Evolutionary conservation across 2,797 vertebrate species (phyloP).

Genomic region (Hipposideros larvatus): DNA sequence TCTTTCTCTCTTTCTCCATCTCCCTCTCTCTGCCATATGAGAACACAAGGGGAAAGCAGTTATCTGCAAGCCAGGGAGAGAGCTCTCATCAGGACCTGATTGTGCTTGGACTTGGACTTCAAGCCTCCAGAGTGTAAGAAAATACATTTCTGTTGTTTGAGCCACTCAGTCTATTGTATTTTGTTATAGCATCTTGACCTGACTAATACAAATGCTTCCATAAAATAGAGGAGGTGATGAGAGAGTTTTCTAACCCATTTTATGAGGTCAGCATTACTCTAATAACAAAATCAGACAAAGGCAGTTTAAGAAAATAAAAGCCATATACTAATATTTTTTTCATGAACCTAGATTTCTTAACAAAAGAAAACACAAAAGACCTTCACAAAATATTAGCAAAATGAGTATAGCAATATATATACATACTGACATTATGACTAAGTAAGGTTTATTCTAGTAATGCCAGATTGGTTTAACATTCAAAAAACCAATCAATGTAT

Average conservation of each 20-base stretch:
- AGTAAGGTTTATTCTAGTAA: slow-evolving; percentile 21
- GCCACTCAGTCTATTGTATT: not conserved
- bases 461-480: slow-evolving; percentile 43
- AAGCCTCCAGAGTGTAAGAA: not conserved
- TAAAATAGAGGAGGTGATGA: not conserved
- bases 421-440: not conserved
- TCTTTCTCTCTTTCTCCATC: not conserved
- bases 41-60: not conserved
- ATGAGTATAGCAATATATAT: not conserved
- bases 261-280: not conserved
- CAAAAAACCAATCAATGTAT: slow-evolving; percentile 14
- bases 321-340: not conserved
- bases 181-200: not conserved
- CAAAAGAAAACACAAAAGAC: not conserved
- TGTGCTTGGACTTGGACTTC: not conserved
- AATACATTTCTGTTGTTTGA: not conserved
- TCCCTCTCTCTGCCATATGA: not conserved
- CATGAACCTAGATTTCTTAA: not conserved
- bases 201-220: not conserved
- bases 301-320: not conserved
- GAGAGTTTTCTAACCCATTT: not conserved
- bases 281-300: slow-evolving; percentile 27
- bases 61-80: not conserved
- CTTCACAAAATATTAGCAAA: slow-evolving; percentile 14
- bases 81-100: not conserved